Percentiles rank a stretch among this genome's conserved stretches.
Evolutionary conservation across 2,888 invertebrate genomes (phyloP).

Genomic region (Dione juno): DNA sequence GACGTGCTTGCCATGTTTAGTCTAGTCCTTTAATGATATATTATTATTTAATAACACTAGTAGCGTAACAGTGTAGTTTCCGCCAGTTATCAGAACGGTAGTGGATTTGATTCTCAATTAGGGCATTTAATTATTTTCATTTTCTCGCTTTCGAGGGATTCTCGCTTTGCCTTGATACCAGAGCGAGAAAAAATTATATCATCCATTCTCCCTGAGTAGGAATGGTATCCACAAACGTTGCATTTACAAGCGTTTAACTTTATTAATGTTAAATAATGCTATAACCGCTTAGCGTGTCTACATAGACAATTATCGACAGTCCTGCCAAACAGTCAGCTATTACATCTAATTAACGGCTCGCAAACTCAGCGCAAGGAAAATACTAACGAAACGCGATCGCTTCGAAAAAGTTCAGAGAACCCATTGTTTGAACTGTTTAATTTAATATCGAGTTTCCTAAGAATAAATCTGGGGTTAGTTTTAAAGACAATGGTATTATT

Average conservation of each 20-base stretch:
- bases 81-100: too few relatives aligned
- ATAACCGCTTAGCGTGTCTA: slow-evolving; percentile 18
- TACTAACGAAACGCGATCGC: slow-evolving; percentile 20
- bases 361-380: slow-evolving; percentile 21
- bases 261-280: too few relatives aligned
- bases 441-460: slow-evolving; percentile 20
- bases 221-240: too few relatives aligned
- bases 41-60: not conserved
- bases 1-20: not conserved
- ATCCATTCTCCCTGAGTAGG: too few relatives aligned
- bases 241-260: too few relatives aligned
- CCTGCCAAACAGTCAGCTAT: slow-evolving; percentile 13
- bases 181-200: too few relatives aligned
- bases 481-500: too few relatives aligned
- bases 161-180: too few relatives aligned
- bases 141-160: too few relatives aligned
- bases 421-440: slow-evolving; percentile 18
- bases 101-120: too few relatives aligned
- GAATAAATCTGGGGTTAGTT: not conserved
- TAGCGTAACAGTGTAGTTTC: too few relatives aligned
- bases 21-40: not conserved
- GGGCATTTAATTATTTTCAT: too few relatives aligned
- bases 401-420: slow-evolving; percentile 11
- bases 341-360: slow-evolving; percentile 24
- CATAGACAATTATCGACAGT: slow-evolving; percentile 21